Percentiles rank a stretch among this genome's conserved stretches.
Evolutionary conservation across 2,113 vertebrate species (phyloP).

Genomic region (Pollimyrus isidori): DNA sequence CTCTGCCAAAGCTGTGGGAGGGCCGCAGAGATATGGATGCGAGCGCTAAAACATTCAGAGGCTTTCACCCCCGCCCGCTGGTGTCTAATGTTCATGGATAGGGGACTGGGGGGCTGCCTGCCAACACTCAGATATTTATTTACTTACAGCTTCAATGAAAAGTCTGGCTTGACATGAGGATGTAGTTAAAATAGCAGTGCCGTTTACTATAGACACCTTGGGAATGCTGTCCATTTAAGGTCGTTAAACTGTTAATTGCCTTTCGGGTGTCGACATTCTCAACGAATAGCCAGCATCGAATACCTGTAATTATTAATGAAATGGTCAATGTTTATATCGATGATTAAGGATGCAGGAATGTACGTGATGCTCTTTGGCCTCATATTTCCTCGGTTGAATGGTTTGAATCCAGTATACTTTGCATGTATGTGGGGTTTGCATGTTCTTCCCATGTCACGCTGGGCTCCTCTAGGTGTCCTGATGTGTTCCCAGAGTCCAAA

Average conservation of each 20-base stretch:
- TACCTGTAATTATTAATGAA: neutral
- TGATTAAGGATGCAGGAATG: neutral
- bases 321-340: neutral
- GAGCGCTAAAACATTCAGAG: neutral
- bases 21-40: neutral
- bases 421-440: neutral
- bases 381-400: neutral
- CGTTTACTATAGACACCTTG: neutral
- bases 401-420: neutral
- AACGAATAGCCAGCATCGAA: neutral
- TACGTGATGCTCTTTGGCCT: neutral
- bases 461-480: neutral
- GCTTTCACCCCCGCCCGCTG: slow-evolving; percentile 2
- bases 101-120: neutral
- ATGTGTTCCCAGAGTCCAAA: neutral
- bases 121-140: neutral
- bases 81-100: neutral
- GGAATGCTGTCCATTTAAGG: neutral
- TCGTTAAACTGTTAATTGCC: neutral
- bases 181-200: neutral
- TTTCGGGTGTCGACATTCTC: neutral
- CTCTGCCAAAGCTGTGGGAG: neutral
- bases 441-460: neutral
- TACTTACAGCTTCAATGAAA: slow-evolving; percentile 9
- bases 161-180: neutral